These are phyloP conservation scores for Egretta garzetta DNA, from an alignment of 2,113 vertebrate genomes.

Conservation along the genomic window DNA sequence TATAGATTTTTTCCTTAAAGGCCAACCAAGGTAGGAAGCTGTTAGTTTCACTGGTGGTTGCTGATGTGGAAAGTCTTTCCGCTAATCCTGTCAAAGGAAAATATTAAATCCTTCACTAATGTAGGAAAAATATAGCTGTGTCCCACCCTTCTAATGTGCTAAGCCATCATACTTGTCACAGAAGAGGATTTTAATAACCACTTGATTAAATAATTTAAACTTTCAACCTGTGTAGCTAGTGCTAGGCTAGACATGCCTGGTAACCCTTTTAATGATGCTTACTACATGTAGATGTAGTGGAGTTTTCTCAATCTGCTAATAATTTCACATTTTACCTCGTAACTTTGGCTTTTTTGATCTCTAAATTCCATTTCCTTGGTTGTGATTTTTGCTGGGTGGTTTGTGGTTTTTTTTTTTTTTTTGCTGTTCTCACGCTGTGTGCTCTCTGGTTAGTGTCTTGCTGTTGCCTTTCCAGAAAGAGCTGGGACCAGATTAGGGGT, in stretches of 20 bases:
- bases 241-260: background rate
- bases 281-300: conserved; percentile 3
- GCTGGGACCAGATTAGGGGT: background rate
- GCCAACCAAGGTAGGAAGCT: conserved; percentile 48
- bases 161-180: background rate
- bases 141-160: conserved; percentile 12
- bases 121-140: background rate
- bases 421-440: background rate
- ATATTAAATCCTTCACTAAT: conserved; percentile 27
- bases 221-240: conserved; percentile 3
- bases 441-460: background rate
- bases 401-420: background rate
- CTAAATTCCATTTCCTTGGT: background rate
- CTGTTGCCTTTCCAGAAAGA: background rate
- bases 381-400: background rate
- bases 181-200: conserved; percentile 5
- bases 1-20: conserved; percentile 33
- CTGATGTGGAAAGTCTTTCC: conserved; percentile 50
- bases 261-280: conserved; percentile 41
- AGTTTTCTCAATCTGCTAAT: conserved; percentile 25
- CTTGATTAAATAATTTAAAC: background rate
- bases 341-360: background rate
- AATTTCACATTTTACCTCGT: background rate
- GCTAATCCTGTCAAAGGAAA: conserved; percentile 16
- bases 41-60: background rate